Conservation (phyloP, 2,113 vertebrate species). For the Haemorhous mexicanus region DNA sequence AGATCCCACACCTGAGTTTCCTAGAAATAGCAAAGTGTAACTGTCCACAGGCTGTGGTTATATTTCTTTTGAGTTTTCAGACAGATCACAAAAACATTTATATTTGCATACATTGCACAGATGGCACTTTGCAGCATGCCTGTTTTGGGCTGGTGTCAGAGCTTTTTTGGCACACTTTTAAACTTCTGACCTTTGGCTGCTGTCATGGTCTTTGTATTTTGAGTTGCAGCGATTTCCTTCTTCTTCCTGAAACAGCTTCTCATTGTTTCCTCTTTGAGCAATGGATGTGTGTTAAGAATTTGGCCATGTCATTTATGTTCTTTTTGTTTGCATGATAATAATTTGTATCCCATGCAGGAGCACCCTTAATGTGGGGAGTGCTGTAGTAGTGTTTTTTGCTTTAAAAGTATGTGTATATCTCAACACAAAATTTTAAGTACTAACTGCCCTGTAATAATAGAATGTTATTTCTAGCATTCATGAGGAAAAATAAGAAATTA, state of each 20-base stretch:
- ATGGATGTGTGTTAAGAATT: background rate
- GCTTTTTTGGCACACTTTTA: background rate
- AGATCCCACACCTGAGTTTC: background rate
- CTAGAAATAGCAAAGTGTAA: background rate
- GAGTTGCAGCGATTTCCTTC: background rate
- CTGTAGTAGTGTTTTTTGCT: background rate
- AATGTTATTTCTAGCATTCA: background rate
- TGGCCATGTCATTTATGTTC: background rate
- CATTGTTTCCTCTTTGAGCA: background rate
- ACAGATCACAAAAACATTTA: background rate
- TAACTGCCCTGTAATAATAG: background rate
- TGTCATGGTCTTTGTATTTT: background rate
- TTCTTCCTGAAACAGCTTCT: background rate
- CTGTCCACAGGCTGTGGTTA: background rate
- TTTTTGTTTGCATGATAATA: background rate
- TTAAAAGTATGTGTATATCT: background rate
- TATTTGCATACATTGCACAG: background rate
- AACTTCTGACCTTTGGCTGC: constrained; percentile 42
- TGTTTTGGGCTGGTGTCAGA: background rate
- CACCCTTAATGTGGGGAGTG: background rate
- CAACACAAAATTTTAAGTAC: background rate
- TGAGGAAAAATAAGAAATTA: background rate
- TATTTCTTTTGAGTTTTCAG: background rate
- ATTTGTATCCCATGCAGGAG: background rate
- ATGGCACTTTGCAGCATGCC: background rate